These are phyloP conservation scores for Cantharis nigra DNA, from an alignment of 2,888 invertebrate genomes.

Conservation along the genomic window DNA sequence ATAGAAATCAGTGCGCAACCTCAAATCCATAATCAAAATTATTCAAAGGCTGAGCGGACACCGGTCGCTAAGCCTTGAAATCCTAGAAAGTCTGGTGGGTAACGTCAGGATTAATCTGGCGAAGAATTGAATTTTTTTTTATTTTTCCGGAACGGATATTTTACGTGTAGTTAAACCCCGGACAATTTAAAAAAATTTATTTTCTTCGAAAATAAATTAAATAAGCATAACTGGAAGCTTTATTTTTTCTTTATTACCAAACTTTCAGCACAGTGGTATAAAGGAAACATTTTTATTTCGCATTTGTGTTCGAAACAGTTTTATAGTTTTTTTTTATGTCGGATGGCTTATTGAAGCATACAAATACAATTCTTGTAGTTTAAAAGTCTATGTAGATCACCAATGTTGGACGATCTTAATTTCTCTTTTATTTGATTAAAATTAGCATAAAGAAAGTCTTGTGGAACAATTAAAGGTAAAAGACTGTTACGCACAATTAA, in stretches of 20 bases:
- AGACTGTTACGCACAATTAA: not conserved
- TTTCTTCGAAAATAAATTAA: not conserved
- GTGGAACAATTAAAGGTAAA: not conserved
- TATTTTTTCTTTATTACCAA: not conserved
- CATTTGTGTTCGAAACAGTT: not conserved
- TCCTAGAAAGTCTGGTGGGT: not conserved
- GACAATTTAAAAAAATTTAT: not conserved
- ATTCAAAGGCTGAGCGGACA: not conserved
- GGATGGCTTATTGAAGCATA: not conserved
- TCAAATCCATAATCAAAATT: too few species aligned
- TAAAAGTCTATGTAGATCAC: not conserved
- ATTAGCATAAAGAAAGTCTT: conserved; percentile 12
- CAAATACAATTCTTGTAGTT: not conserved
- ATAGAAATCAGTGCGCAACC: not conserved
- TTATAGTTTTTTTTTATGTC: not conserved
- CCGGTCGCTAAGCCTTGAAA: not conserved
- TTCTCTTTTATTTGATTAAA: conserved; percentile 4
- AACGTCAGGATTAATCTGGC: not conserved
- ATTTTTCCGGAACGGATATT: not conserved
- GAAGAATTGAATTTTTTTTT: not conserved
- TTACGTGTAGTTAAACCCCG: not conserved
- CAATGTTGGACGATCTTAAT: not conserved
- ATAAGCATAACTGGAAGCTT: not conserved
- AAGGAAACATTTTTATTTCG: not conserved
- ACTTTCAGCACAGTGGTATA: not conserved